phyloP scores from a whole-genome alignment of 2,113 vertebrate genomes.

The Oxygymnocypris stewartii region DNA sequence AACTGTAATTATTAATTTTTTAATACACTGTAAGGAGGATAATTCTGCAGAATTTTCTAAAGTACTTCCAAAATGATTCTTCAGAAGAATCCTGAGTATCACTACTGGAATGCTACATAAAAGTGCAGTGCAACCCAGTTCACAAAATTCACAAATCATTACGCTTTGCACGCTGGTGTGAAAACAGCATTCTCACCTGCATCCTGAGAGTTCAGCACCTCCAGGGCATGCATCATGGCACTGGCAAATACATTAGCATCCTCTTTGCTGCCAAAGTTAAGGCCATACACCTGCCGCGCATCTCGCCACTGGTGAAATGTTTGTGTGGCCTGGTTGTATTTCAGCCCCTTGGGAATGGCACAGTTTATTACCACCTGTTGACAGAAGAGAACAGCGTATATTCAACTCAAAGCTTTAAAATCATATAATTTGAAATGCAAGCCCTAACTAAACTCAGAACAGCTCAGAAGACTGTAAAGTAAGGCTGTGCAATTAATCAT shows the following conservation, averaged over 20 bases:
- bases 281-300: constrained; percentile 94
- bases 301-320: constrained; percentile 99
- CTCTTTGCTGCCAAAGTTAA: constrained; percentile 99
- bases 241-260: constrained; percentile 98
- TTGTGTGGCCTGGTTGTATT: constrained; percentile 98
- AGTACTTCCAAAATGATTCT: background rate
- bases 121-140: too few species aligned
- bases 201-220: constrained; percentile 98
- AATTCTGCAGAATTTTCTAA: background rate
- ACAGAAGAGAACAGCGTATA: constrained; percentile 14
- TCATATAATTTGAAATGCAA: background rate
- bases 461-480: background rate
- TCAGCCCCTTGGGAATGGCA: constrained; percentile 99
- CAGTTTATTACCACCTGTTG: constrained; percentile 97
- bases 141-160: background rate
- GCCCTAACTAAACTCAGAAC: background rate
- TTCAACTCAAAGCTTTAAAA: background rate
- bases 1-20: background rate
- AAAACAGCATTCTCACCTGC: constrained; percentile 75
- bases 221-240: constrained; percentile 99
- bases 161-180: background rate
- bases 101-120: background rate
- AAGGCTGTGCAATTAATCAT: too few species aligned
- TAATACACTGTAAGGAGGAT: background rate
- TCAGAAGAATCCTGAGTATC: background rate